Base-by-base conservation (phyloP, 1,140 invertebrate genomes). In the Chelonus insularis region DNA sequence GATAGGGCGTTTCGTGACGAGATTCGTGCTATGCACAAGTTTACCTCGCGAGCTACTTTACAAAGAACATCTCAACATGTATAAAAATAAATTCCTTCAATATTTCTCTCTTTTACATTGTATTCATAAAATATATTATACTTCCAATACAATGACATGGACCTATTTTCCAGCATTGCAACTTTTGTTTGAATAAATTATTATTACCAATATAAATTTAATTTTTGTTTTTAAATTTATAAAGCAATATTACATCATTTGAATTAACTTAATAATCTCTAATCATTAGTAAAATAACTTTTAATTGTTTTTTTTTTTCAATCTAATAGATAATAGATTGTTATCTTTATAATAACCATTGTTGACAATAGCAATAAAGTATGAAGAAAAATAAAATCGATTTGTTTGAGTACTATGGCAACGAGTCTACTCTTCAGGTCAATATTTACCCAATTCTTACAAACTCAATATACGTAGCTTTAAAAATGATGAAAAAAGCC, bases 401-500 rank as follows among this genome's bases (percentile, higher is more conserved):
- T 63, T 39, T 7, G 18, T 9, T 54, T 12, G 2, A 63, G 36
- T 39, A 45, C 62, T 63, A 63, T 63, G 62, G 62, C 57, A 63
- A 63, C 62, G 48, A 36, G 36, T 29, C 50, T 48, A 52, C 50
- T 47, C 20, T 57, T 34, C 62, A 58, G 62, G 62, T 63, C 62
- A 54, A 63, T 63, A 63, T 52, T 41, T 18, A 8, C 21, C 23
- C 52, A 6, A 18, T 12, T 37, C 8, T 21, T 37, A 18, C n/a
- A n/a, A n/a, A n/a, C n/a, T n/a, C 34, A 23, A 51, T 36, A 34
- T 25, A 52, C 34, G 36, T 14, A 25, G 52, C 12, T 37, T 43
- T 14, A n/a, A 25, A 23, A 45, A 20, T 45, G 6, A 29, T 25
- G 4, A 45, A 47, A 43, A 47, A 32, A 57, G 21, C 2, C 14